phyloP scores from a whole-genome alignment of 2,888 invertebrate genomes.

The Andrena marginata region DNA sequence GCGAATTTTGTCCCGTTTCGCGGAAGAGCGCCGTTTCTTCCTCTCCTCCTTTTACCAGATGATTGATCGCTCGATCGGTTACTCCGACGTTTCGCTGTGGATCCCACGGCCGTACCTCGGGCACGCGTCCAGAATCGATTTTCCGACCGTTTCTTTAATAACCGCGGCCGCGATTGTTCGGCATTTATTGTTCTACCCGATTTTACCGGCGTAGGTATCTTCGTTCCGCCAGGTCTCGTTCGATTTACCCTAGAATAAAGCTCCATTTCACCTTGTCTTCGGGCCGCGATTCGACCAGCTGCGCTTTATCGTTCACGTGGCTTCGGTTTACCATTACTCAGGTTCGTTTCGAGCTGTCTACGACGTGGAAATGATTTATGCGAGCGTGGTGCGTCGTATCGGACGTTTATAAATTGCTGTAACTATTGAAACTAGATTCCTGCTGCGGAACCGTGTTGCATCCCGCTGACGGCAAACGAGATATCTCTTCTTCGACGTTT shows the following conservation, averaged over 20 bases:
- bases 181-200: too few species aligned
- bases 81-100: too few species aligned
- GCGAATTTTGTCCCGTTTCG: conserved; percentile 19
- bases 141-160: too few species aligned
- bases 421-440: not conserved
- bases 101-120: too few species aligned
- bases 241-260: too few species aligned
- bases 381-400: not conserved
- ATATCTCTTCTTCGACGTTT: not conserved
- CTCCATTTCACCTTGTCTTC: not conserved
- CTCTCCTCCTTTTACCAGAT: not conserved
- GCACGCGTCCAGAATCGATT: too few species aligned
- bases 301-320: not conserved
- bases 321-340: not conserved
- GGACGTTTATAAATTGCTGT: conserved; percentile 5
- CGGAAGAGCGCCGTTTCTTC: not conserved
- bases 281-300: not conserved
- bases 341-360: conserved; percentile 1
- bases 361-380: conserved; percentile 1
- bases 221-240: too few species aligned
- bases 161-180: too few species aligned
- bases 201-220: too few species aligned
- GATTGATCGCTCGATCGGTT: conserved; percentile 25
- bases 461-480: not conserved
- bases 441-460: not conserved